Conservation (phyloP, 2,113 vertebrate genomes). For the Rhinolophus ferrumequinum region DNA sequence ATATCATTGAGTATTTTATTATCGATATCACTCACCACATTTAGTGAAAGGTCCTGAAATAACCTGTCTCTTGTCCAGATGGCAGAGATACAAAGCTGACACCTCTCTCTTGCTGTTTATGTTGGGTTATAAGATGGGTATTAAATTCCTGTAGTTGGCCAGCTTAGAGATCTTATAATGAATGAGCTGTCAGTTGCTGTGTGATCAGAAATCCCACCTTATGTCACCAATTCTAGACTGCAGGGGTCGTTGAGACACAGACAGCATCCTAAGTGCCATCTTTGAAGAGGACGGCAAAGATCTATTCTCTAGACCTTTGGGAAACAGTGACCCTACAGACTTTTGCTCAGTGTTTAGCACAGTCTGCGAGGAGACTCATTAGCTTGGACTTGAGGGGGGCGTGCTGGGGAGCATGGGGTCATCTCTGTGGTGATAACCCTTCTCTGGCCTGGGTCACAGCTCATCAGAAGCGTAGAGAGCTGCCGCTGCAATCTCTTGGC, state of each 20-base stretch:
- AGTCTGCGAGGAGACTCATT: neutral
- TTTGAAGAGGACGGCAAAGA: neutral
- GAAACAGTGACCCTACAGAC: neutral
- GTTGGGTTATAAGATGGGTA: neutral
- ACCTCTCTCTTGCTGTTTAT: neutral
- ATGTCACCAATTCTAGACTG: neutral
- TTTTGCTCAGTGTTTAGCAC: neutral
- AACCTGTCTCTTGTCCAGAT: neutral
- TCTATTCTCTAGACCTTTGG: neutral
- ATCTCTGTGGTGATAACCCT: neutral
- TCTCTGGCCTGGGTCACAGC: neutral
- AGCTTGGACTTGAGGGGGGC: neutral
- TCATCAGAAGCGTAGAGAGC: neutral
- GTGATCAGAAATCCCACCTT: neutral
- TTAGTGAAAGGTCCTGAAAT: neutral
- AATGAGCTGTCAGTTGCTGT: neutral
- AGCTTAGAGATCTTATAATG: neutral
- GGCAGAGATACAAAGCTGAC: neutral
- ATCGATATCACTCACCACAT: neutral
- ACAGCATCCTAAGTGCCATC: neutral
- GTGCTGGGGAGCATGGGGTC: neutral
- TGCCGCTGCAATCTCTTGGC: neutral
- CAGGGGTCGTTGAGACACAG: neutral
- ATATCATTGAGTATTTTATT: neutral
- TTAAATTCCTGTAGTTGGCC: neutral